phyloP scores from a whole-genome alignment of 2,888 invertebrate genomes.

The Caenorhabditis panamensis region DNA sequence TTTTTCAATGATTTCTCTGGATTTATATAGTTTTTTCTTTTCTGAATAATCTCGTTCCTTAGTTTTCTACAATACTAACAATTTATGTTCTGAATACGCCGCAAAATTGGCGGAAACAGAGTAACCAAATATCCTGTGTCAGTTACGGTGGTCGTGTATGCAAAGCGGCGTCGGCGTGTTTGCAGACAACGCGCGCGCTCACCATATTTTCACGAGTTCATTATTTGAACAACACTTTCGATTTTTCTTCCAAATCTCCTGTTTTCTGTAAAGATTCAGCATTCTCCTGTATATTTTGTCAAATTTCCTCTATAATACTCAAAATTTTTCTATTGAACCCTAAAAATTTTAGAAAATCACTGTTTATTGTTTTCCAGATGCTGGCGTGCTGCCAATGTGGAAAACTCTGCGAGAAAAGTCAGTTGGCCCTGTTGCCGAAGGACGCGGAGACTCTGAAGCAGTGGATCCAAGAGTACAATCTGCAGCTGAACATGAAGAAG shows the following conservation, averaged over 20 bases:
- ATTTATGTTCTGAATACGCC: too few species aligned
- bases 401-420: neutral
- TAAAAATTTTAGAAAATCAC: too few species aligned
- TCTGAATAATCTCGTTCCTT: too few species aligned
- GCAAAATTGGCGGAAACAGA: neutral
- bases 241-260: neutral
- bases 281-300: neutral
- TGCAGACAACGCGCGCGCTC: conserved; percentile 13
- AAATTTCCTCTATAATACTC: neutral
- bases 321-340: neutral
- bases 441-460: neutral
- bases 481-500: neutral
- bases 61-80: too few species aligned
- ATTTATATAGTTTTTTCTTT: too few species aligned
- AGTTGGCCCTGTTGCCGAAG: conserved; percentile 9
- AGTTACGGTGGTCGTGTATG: conserved; percentile 4
- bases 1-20: too few species aligned
- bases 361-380: conserved; percentile 25
- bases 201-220: neutral
- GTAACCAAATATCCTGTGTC: too few species aligned
- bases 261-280: neutral
- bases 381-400: conserved; percentile 24
- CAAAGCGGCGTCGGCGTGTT: conserved; percentile 11
- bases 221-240: neutral
- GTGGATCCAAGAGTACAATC: conserved; percentile 8